Conservation (phyloP, 1,140 invertebrate genomes). For the Lordiphosa clarofinis region DNA sequence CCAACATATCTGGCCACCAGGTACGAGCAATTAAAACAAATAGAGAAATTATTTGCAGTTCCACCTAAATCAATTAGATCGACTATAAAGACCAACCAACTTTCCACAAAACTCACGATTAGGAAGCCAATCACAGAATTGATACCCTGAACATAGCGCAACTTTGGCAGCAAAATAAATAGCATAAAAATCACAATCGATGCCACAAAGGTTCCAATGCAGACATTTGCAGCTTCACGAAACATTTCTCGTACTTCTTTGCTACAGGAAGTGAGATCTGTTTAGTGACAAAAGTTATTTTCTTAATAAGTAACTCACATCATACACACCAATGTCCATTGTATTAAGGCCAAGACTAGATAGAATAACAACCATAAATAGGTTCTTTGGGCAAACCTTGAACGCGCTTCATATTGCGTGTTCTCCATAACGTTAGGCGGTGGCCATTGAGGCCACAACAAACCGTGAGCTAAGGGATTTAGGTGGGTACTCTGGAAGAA, state of each 20-base stretch:
- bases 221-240: not conserved
- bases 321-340: slow-evolving; percentile 21
- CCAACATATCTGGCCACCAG: slow-evolving; percentile 9
- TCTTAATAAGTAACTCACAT: slow-evolving; percentile 25
- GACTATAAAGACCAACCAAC: no score
- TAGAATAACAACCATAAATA: slow-evolving; percentile 12
- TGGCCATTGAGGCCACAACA: no score
- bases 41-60: slow-evolving; percentile 32
- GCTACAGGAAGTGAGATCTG: not conserved
- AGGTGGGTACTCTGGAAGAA: no score
- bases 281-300: not conserved
- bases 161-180: slow-evolving; percentile 8
- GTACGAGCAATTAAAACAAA: slow-evolving; percentile 11
- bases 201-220: slow-evolving; percentile 9
- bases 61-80: slow-evolving; percentile 28
- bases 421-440: no score
- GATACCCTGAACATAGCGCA: slow-evolving; percentile 1
- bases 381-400: slow-evolving; percentile 12
- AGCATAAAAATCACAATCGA: slow-evolving; percentile 20
- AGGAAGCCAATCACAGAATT: not conserved
- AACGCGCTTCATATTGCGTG: not conserved
- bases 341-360: slow-evolving; percentile 18
- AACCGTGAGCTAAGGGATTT: no score
- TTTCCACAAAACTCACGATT: slow-evolving; percentile 31
- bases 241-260: not conserved